Evolutionary conservation across 2,113 vertebrate genomes (phyloP), one percentile per base, ranked within the genome.

Genomic region (Capreolus pygargus): DNA sequence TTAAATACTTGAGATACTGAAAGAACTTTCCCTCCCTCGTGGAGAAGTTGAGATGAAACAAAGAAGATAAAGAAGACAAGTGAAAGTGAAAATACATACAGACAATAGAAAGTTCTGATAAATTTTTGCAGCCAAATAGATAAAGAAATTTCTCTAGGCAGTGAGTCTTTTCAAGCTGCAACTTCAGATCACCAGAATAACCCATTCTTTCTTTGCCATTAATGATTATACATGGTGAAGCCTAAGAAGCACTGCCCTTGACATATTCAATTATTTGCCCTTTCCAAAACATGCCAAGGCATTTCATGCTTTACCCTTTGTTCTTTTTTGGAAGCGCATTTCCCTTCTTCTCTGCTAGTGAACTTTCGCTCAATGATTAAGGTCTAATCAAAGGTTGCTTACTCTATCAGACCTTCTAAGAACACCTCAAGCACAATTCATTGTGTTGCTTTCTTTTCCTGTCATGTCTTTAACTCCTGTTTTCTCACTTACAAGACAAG

Each of bases 361-460:
- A 91, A 50, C 58, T 85, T 79, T 89, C 14, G 45, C 43, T 94
- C 57, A 92, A 5, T 17, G 57, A 84, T 79, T 50, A 90, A 83
- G 28, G 10, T 89, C 67, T 58, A 70, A 11, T 92, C 84, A 97
- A 94, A 89, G 55, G 27, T 82, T 86, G 4, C 52, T 86, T 96
- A 23, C 86, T 93, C 83, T 81, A 12, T 54, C 47, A 87, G 45
- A 92, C 54, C n/a, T 70, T 83, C 79, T 95, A 86, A 94, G 76
- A 90, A 93, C 39, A 91, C 45, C 50, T 94, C 9, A 54, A 33
- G 57, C 74, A 84, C 78, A 96, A 94, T 82, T 82, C 84, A 93
- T 54, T 83, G 17, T 11, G 13, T 93, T 4, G 47, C 28, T 90
- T 84, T 91, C 47, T 82, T 93, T 79, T 67, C 92, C 60, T 55